Evolutionary conservation across 2,113 vertebrate species (phyloP).

Genomic region (Notarius quadriscutis): DNA sequence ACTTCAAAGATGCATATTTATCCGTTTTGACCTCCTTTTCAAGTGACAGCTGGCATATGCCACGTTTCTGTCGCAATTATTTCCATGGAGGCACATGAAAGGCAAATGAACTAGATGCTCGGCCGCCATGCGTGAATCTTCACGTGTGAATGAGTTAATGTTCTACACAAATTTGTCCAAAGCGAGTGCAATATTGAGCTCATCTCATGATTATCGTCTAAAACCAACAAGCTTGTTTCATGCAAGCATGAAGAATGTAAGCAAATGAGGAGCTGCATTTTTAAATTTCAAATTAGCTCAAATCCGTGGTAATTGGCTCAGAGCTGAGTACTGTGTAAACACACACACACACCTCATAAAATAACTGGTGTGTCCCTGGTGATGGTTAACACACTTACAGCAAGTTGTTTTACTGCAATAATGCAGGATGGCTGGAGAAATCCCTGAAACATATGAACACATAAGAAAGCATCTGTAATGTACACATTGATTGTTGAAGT

Average conservation of each 20-base stretch:
- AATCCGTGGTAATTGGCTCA: conserved; percentile 17
- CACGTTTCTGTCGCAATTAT: conserved; percentile 51
- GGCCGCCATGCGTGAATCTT: conserved; percentile 27
- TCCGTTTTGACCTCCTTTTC: conserved; percentile 54
- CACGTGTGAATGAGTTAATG: conserved; percentile 29
- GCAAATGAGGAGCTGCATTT: conserved; percentile 11
- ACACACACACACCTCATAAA: not conserved
- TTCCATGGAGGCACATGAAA: conserved; percentile 49
- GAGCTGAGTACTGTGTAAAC: not conserved
- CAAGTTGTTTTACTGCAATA: conserved; percentile 10
- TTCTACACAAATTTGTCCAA: conserved; percentile 18
- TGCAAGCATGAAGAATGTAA: not conserved
- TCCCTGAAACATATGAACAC: not conserved
- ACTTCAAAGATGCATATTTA: conserved; percentile 58
- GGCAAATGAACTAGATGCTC: conserved; percentile 46
- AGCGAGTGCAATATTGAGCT: conserved; percentile 25
- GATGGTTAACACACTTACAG: not conserved
- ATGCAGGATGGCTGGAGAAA: not conserved
- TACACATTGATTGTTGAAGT: not conserved
- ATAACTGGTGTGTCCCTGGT: not conserved
- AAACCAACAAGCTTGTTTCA: conserved; percentile 24
- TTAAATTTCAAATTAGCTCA: not conserved
- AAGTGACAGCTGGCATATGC: conserved; percentile 58
- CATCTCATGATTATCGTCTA: conserved; percentile 27
- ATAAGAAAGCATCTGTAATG: not conserved